phyloP scores from a whole-genome alignment of 2,888 invertebrate genomes.

The Neria commutata region DNA sequence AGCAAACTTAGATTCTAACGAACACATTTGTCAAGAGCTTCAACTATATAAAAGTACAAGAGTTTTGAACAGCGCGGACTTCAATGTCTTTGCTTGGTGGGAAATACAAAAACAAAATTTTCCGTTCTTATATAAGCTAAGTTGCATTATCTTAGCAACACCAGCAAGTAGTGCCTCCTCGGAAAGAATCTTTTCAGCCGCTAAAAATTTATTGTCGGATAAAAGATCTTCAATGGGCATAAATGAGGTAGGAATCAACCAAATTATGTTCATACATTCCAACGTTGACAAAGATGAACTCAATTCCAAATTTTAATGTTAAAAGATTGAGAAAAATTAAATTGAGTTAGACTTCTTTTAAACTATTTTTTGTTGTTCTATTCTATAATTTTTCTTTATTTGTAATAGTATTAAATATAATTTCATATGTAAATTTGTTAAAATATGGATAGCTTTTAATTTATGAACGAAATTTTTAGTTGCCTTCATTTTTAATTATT shows the following conservation, averaged over 20 bases:
- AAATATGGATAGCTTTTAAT: too few relatives aligned
- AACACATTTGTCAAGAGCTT: neutral
- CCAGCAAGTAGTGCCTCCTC: conserved; percentile 15
- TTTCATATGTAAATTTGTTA: too few relatives aligned
- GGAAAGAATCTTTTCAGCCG: conserved; percentile 14
- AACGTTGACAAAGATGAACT: too few relatives aligned
- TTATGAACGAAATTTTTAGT: too few relatives aligned
- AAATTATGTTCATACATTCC: neutral
- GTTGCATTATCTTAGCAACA: conserved; percentile 14
- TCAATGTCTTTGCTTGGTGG: conserved; percentile 17
- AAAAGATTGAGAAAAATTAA: too few relatives aligned
- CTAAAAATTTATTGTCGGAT: conserved; percentile 12
- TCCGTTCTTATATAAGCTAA: conserved; percentile 8
- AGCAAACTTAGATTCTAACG: neutral
- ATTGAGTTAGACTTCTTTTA: too few relatives aligned
- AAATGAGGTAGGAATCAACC: neutral
- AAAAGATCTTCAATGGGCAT: neutral
- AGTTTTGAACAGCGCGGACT: neutral
- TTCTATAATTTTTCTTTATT: too few relatives aligned
- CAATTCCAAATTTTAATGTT: too few relatives aligned
- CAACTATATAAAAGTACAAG: conserved; percentile 6
- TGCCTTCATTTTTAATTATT: too few relatives aligned
- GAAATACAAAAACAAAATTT: conserved; percentile 10
- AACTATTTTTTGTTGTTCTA: too few relatives aligned
- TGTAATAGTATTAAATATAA: too few relatives aligned